These are phyloP conservation scores for Catharus bicknelli DNA, from an alignment of 2,113 vertebrate genomes.

Conservation along the genomic window DNA sequence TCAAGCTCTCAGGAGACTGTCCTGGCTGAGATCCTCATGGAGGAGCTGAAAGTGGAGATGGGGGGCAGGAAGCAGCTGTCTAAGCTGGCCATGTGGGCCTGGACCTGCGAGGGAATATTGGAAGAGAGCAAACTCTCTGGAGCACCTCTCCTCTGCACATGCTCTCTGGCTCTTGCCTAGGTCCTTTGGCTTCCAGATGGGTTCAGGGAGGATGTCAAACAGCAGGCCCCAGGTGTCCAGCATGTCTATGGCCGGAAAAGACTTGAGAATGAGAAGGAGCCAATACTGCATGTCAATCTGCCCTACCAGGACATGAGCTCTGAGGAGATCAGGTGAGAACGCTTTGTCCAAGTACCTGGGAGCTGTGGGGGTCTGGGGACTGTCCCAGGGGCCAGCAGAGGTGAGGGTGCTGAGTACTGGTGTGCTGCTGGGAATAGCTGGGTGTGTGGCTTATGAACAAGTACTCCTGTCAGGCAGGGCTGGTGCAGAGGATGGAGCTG, in stretches of 20 bases:
- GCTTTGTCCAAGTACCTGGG: neutral
- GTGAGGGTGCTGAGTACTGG: neutral
- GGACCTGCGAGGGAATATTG: neutral
- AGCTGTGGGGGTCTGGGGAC: neutral
- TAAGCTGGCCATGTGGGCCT: neutral
- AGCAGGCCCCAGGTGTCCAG: constrained; percentile 72
- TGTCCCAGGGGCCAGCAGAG: neutral
- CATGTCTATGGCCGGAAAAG: constrained; percentile 79
- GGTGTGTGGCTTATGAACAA: neutral
- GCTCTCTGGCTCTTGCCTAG: constrained; percentile 63
- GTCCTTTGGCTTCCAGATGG: constrained; percentile 87
- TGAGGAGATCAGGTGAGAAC: constrained; percentile 81
- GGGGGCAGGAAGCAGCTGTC: neutral
- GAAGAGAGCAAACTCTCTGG: neutral
- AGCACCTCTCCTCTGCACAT: neutral
- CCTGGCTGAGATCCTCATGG: neutral
- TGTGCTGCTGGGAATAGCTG: neutral
- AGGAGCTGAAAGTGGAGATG: neutral
- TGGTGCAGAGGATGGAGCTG: neutral
- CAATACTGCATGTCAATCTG: constrained; percentile 77
- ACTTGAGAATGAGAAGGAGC: constrained; percentile 43
- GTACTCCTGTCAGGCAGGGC: neutral
- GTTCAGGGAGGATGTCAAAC: constrained; percentile 73
- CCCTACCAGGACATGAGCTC: constrained; percentile 79
- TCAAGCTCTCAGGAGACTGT: neutral